Percentiles rank a stretch among this genome's conserved stretches.
Conservation (phyloP, 2,888 invertebrate genomes). For the Sinotaia quadrata region DNA sequence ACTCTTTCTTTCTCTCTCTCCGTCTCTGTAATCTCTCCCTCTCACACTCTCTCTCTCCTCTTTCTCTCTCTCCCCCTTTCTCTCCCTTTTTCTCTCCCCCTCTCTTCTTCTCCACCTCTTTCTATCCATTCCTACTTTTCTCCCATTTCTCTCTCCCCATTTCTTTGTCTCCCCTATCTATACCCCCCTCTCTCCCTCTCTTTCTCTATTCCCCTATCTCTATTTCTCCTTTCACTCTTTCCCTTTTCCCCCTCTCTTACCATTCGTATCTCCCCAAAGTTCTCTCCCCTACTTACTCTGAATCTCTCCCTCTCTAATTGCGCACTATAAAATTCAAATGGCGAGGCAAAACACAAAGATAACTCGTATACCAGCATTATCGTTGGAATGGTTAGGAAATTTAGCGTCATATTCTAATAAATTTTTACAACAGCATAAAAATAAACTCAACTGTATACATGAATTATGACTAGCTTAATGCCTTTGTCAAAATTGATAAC, state of each 20-base stretch:
- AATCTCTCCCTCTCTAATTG: neutral
- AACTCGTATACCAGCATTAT: too few relatives aligned
- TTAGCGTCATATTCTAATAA: too few relatives aligned
- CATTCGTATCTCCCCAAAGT: neutral
- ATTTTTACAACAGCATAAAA: too few relatives aligned
- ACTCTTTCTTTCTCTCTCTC: neutral
- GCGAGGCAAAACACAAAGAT: too few relatives aligned
- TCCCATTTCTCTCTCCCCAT: neutral
- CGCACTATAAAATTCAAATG: too few relatives aligned
- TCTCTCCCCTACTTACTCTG: neutral
- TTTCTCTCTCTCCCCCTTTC: too few relatives aligned
- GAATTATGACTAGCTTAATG: too few relatives aligned
- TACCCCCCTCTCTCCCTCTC: neutral
- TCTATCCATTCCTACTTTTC: neutral
- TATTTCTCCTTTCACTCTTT: neutral
- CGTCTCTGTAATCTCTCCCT: neutral
- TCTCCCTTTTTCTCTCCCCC: neutral
- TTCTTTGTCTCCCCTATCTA: neutral
- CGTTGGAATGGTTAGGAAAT: too few relatives aligned
- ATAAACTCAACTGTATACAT: too few relatives aligned
- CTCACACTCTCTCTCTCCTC: neutral
- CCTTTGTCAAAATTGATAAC: too few relatives aligned
- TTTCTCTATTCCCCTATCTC: neutral
- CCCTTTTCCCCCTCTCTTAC: slow-evolving; percentile 9
- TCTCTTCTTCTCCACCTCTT: neutral